phyloP scores from a whole-genome alignment of 2,113 vertebrate species.

The Hippocampus abdominalis region DNA sequence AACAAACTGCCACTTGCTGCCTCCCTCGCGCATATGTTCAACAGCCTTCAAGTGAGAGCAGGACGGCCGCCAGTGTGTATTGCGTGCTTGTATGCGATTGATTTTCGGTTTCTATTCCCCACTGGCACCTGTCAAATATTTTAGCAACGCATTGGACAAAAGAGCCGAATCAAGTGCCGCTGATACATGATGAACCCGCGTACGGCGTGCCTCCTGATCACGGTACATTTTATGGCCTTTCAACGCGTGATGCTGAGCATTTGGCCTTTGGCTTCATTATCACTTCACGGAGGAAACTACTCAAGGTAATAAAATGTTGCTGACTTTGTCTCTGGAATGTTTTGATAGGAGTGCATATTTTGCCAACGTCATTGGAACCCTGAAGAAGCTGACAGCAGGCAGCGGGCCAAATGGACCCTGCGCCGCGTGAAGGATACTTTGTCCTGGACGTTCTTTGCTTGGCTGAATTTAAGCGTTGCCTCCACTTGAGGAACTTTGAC shows the following conservation, averaged over 20 bases:
- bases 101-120: no score
- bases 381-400: constrained; percentile 54
- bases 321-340: constrained; percentile 49
- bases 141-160: neutral
- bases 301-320: constrained; percentile 52
- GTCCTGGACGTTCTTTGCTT: constrained; percentile 40
- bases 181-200: constrained; percentile 22
- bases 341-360: constrained; percentile 40
- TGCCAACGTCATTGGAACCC: constrained; percentile 65
- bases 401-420: constrained; percentile 64
- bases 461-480: constrained; percentile 40
- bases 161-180: neutral
- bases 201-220: constrained; percentile 13
- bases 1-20: constrained; percentile 48
- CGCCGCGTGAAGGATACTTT: constrained; percentile 48
- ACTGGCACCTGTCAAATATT: neutral
- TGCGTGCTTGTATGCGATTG: neutral
- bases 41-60: constrained; percentile 11
- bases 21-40: constrained; percentile 46
- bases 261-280: constrained; percentile 46
- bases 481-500: constrained; percentile 20
- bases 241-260: constrained; percentile 19
- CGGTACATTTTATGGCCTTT: constrained; percentile 24
- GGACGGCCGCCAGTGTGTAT: no score
- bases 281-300: constrained; percentile 32